Evolutionary conservation across 2,888 invertebrate species (phyloP).

Genomic region (Archips crataeganus): DNA sequence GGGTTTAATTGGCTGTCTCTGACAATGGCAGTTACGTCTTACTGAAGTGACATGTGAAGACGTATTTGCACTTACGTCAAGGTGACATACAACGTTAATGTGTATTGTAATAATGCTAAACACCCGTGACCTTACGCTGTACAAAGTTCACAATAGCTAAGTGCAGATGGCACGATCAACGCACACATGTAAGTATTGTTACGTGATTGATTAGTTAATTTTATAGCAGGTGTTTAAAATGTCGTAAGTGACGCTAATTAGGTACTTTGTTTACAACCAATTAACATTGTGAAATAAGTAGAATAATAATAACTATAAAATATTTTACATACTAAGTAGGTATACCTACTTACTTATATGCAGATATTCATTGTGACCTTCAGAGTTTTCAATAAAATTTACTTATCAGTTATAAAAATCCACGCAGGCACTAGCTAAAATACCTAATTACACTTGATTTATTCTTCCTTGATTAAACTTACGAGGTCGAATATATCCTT

Average conservation of each 20-base stretch:
- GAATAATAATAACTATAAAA: not conserved
- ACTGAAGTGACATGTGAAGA: constrained; percentile 50
- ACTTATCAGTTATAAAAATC: not conserved
- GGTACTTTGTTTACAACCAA: not conserved
- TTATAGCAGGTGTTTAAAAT: not conserved
- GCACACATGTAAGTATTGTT: constrained; percentile 46
- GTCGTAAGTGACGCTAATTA: constrained; percentile 2
- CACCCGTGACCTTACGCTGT: constrained; percentile 81
- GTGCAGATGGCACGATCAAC: constrained; percentile 70
- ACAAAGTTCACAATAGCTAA: constrained; percentile 76
- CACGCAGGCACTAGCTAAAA: not conserved
- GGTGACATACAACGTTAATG: constrained; percentile 83
- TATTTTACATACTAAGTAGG: not conserved
- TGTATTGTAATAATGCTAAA: constrained; percentile 82
- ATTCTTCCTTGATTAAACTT: constrained; percentile 7
- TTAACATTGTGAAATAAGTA: not conserved
- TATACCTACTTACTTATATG: not conserved
- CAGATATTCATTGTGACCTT: not conserved
- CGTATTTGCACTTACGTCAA: constrained; percentile 79
- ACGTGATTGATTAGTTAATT: not conserved
- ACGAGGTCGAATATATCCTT: constrained; percentile 47
- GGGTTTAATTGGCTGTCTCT: constrained; percentile 53
- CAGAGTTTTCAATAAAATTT: not conserved
- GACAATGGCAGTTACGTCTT: constrained; percentile 49
- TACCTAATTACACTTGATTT: not conserved